These are phyloP conservation scores for Agapornis canus DNA, from an alignment of 2,797 vertebrate species.

Conservation along the genomic window DNA sequence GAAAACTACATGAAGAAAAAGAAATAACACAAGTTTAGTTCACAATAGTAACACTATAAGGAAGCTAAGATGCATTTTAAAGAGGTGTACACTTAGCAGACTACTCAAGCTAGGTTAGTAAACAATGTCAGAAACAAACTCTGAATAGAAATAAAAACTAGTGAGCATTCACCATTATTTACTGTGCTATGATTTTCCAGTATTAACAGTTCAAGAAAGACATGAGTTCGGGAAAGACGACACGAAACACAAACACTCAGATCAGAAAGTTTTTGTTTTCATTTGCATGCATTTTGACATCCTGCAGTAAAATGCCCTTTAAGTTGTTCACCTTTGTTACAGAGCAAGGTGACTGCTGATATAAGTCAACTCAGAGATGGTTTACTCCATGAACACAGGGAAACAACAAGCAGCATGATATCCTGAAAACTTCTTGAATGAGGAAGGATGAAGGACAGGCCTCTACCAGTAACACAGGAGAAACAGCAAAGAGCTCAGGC, in stretches of 20 bases:
- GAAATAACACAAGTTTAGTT: conserved; percentile 4
- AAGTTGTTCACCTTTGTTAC: not conserved
- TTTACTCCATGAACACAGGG: not conserved
- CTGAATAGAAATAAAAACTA: not conserved
- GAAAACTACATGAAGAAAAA: conserved; percentile 78
- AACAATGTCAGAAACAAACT: not conserved
- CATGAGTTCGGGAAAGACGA: not conserved
- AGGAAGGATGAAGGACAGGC: accelerated
- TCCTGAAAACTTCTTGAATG: not conserved
- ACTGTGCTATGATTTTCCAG: not conserved
- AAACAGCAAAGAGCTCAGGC: not conserved
- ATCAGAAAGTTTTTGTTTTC: not conserved
- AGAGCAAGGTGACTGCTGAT: not conserved
- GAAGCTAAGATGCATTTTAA: not conserved
- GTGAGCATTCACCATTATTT: not conserved
- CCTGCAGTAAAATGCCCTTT: not conserved
- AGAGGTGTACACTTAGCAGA: not conserved
- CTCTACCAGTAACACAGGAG: not conserved
- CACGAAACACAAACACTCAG: not conserved
- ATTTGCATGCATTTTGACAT: not conserved
- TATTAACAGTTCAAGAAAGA: not conserved
- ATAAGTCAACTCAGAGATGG: not conserved
- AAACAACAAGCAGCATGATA: not conserved
- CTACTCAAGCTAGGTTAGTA: not conserved
- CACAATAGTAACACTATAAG: accelerated